Conservation (phyloP, 2,888 invertebrate genomes). For the Callimorpha dominula region DNA sequence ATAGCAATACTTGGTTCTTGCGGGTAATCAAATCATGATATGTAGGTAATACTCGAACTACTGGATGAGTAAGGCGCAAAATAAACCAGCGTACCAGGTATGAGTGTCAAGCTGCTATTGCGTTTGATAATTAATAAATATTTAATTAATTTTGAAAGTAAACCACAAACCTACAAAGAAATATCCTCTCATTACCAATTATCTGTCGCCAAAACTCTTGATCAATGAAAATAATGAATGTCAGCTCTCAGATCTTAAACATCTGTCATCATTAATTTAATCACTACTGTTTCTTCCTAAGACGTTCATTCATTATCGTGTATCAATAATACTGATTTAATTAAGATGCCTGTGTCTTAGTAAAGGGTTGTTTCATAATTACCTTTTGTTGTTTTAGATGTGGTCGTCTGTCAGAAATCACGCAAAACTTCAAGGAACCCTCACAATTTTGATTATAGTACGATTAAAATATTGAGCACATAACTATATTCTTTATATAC, state of each 20-base stretch:
- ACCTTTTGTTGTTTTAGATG: too few relatives aligned
- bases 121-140: neutral
- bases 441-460: too few relatives aligned
- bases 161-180: neutral
- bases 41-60: neutral
- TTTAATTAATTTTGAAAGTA: neutral
- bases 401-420: too few relatives aligned
- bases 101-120: neutral
- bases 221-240: neutral
- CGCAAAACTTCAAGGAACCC: too few relatives aligned
- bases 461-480: too few relatives aligned
- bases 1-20: neutral
- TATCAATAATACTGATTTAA: neutral
- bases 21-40: neutral
- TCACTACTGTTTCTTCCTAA: neutral
- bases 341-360: neutral
- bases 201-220: neutral
- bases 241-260: neutral
- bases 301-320: too few relatives aligned
- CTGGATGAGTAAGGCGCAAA: neutral
- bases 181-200: neutral
- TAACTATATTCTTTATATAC: too few relatives aligned
- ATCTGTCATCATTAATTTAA: slow-evolving; percentile 1
- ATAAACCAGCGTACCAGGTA: too few relatives aligned
- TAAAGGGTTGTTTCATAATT: neutral